A percentile compares a stretch with the other conserved stretches of the same genome.
phyloP scores from a whole-genome alignment of 2,797 vertebrate genomes.

The Acipenser transmontanus region DNA sequence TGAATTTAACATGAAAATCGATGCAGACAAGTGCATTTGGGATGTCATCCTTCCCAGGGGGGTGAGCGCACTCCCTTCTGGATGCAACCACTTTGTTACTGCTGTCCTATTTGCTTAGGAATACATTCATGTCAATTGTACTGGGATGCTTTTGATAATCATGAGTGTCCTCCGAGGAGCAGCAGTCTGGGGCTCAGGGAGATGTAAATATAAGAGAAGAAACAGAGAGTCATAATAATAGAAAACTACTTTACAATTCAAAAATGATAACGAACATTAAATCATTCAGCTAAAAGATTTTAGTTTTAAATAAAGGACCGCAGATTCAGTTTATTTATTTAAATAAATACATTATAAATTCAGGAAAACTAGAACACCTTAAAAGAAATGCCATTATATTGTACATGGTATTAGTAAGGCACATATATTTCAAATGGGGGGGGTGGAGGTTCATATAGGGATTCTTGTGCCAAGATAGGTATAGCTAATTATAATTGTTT shows the following conservation, averaged over 20 bases:
- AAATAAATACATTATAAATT: conserved; percentile 8
- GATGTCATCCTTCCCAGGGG: conserved; percentile 36
- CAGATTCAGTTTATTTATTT: conserved; percentile 16
- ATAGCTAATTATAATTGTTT: no score
- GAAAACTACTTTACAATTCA: conserved; percentile 41
- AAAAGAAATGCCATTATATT: no score
- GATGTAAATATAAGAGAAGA: conserved; percentile 41
- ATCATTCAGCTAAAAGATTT: conserved; percentile 37
- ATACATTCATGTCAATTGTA: conserved; percentile 49
- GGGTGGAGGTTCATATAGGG: no score
- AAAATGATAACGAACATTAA: conserved; percentile 39
- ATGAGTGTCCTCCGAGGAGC: conserved; percentile 39
- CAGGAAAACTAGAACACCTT: no score
- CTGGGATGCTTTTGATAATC: conserved; percentile 31
- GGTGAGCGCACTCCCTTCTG: conserved; percentile 38
- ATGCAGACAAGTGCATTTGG: conserved; percentile 27
- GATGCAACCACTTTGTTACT: conserved; percentile 47
- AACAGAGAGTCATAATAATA: conserved; percentile 46
- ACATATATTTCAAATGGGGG: no score
- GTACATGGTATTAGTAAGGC: no score
- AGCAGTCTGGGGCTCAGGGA: conserved; percentile 32
- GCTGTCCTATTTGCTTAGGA: conserved; percentile 33
- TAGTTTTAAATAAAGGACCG: conserved; percentile 35
- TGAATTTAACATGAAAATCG: conserved; percentile 52
- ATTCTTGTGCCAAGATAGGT: no score